These are phyloP conservation scores for Drosophila anceps DNA, from an alignment of 2,888 invertebrate genomes.

Conservation along the genomic window DNA sequence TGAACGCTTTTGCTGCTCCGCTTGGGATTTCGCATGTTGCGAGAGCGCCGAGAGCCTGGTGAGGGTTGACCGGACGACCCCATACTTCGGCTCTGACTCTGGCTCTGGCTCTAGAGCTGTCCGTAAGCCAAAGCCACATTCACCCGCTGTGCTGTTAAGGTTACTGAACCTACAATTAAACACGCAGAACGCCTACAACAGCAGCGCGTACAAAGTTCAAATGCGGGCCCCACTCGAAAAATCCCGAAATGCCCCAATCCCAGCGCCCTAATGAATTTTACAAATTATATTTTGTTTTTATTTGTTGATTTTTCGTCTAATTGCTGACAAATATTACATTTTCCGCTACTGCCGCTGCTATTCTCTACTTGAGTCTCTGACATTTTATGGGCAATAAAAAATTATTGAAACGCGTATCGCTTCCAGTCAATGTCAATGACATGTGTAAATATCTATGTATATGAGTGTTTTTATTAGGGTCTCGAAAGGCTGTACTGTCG, in stretches of 20 bases:
- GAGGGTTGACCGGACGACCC: slow-evolving; percentile 73
- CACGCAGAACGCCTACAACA: slow-evolving; percentile 51
- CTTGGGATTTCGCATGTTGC: slow-evolving; percentile 80
- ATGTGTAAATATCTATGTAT: slow-evolving; percentile 56
- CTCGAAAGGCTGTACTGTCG: slow-evolving; percentile 64
- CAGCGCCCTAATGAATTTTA: slow-evolving; percentile 51
- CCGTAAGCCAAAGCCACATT: slow-evolving; percentile 30
- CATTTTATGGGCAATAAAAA: slow-evolving; percentile 77
- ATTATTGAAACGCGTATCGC: slow-evolving; percentile 61
- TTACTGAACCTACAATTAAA: slow-evolving; percentile 83
- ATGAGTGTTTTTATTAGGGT: slow-evolving; percentile 63
- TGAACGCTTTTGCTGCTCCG: slow-evolving; percentile 46
- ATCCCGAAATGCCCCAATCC: slow-evolving; percentile 26
- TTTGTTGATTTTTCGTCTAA: slow-evolving; percentile 48
- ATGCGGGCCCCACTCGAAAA: slow-evolving; percentile 53
- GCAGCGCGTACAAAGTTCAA: slow-evolving; percentile 28
- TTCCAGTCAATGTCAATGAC: slow-evolving; percentile 69
- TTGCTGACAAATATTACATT: slow-evolving; percentile 63
- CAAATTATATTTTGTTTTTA: slow-evolving; percentile 46
- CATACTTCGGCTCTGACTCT: slow-evolving; percentile 32
- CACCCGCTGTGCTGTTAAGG: slow-evolving; percentile 64
- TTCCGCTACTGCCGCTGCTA: slow-evolving; percentile 20
- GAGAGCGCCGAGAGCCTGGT: slow-evolving; percentile 42
- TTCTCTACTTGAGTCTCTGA: slow-evolving; percentile 57
- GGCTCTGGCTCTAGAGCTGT: slow-evolving; percentile 30